Base-by-base conservation (phyloP, 2,888 invertebrate genomes). In the Globia sparganii region DNA sequence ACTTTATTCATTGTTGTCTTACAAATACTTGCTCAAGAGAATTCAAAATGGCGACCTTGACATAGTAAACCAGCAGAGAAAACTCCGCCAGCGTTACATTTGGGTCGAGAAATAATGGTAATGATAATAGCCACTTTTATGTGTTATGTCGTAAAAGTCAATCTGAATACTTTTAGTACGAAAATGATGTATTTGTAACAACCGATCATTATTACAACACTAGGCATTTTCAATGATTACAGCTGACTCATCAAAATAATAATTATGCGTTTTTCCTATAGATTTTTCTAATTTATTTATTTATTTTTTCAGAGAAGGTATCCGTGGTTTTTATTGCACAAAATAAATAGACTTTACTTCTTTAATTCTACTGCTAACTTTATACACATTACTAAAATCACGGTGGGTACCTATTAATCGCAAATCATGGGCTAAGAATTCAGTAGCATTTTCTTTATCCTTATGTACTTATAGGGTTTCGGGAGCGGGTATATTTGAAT, bases 41-140 rank as follows among this genome's bases (percentile, higher is more conserved):
- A 68, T 68, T 61, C 56, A 61, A 70, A 77, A 76, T 70, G 64
- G 61, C 72, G 34, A 70, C 81, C 83, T 81, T 81, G 81, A 70
- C 83, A 78, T 46, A 78, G 56, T 74, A 49, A 78, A 70, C 31
- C n/a, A 25, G 72, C 34, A 15, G 37, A 59, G 37, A 81, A 67
- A 73, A 72, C 37, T 59, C 56, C 73, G 40, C 58, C 40, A 18
- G 18, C 37, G n/a, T 67, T 58, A 70, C 69, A 74, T 78, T 78
- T 74, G 65, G 81, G 78, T 43, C 83, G 74, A 83, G 21, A 83
- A 81, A 70, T 81, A 81, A 81, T 70, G 83, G 70, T 81, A 78
- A 82, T 72, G 81, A 68, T 79, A 74, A 79, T 75, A 69, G 66
- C 59, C 21, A 78, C 28, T 83, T 81, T 81, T 80, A 80, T 80